Percentiles rank a stretch among this genome's conserved stretches.
Conservation (phyloP, 2,888 invertebrate genomes). For the Rhorus exstirpatorius region DNA sequence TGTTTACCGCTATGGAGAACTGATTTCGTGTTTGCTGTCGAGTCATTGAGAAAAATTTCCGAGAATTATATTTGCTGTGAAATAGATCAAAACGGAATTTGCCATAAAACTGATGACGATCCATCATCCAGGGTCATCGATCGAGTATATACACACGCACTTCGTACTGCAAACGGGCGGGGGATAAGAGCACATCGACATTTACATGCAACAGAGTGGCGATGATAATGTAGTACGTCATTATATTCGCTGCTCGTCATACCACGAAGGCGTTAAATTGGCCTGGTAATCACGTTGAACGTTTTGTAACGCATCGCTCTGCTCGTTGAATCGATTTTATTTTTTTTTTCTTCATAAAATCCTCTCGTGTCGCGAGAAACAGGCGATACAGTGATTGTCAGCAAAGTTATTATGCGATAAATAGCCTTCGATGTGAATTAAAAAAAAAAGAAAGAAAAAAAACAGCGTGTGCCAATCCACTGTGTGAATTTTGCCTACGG, state of each 20-base stretch:
- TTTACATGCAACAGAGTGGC: not conserved
- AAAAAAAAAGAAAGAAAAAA: not conserved
- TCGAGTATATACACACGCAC: too few species aligned
- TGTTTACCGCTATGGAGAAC: too few species aligned
- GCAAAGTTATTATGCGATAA: not conserved
- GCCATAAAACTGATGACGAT: too few species aligned
- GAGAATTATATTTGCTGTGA: too few species aligned
- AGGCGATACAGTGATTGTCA: not conserved
- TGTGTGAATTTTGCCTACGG: not conserved
- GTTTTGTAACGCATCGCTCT: conserved; percentile 7
- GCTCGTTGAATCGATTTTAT: conserved; percentile 43
- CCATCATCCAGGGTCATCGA: too few species aligned
- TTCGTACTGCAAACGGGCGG: too few species aligned
- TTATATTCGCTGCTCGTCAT: conserved; percentile 22
- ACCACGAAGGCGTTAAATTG: conserved; percentile 39
- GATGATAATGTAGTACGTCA: conserved; percentile 18
- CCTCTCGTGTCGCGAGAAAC: not conserved
- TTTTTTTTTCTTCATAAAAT: not conserved
- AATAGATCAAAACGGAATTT: too few species aligned
- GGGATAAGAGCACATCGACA: too few species aligned
- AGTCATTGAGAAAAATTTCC: too few species aligned
- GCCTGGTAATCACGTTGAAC: conserved; percentile 28
- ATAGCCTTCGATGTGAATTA: not conserved
- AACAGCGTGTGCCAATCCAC: not conserved
- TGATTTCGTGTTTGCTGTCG: too few species aligned